Conservation (phyloP, 2,797 vertebrate species). For the Scyliorhinus canicula region DNA sequence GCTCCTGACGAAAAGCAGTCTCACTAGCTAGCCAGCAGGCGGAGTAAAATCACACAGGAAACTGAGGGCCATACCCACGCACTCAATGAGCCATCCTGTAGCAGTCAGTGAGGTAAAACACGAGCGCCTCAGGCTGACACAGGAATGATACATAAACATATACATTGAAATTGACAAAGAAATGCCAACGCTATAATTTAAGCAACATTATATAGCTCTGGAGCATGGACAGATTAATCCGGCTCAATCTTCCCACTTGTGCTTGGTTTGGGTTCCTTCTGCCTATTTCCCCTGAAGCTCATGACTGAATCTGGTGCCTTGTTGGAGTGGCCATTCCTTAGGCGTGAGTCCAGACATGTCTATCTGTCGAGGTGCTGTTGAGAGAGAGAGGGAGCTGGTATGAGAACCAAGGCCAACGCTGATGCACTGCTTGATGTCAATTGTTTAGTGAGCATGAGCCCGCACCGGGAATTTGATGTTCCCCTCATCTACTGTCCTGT, state of each 20-base stretch:
- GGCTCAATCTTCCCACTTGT: not conserved
- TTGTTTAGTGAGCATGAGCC: not conserved
- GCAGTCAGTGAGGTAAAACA: not conserved
- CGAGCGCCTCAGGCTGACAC: not conserved
- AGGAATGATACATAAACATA: not conserved
- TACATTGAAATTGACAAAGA: not conserved
- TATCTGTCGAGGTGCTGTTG: not conserved
- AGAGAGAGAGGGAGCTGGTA: too few relatives aligned
- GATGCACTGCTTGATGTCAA: too few relatives aligned
- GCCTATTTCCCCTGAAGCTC: not conserved
- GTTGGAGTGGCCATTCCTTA: not conserved
- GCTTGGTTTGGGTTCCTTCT: not conserved
- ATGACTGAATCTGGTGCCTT: not conserved
- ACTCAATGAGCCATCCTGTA: not conserved
- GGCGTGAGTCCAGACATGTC: not conserved
- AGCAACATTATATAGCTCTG: not conserved
- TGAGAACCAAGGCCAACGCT: not conserved
- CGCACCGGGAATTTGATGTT: not conserved
- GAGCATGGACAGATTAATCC: not conserved
- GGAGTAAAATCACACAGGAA: not conserved
- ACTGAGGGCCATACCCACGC: too few relatives aligned
- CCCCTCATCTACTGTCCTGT: too few relatives aligned
- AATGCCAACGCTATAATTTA: not conserved
- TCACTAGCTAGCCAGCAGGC: not conserved
- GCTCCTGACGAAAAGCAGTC: not conserved